phyloP scores from a whole-genome alignment of 2,797 vertebrate species.

The Scomberomorus guttatus region DNA sequence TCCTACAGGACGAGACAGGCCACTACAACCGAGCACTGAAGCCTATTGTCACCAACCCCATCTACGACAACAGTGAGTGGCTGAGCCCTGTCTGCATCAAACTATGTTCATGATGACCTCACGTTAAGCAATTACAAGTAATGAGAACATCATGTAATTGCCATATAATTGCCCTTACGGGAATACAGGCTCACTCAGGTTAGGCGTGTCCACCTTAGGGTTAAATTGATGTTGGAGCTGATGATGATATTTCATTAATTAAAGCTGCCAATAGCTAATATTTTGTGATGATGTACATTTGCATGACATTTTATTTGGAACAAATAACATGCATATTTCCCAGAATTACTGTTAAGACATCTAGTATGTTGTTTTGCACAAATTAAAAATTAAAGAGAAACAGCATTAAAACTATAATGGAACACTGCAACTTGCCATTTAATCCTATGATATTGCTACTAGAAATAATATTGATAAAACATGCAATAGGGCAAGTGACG shows the following conservation, averaged over 20 bases:
- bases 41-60: conserved; percentile 96
- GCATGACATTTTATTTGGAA: neutral
- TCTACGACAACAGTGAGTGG: conserved; percentile 92
- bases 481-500: conserved; percentile 8
- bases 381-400: neutral
- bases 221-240: neutral
- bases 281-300: neutral
- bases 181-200: neutral
- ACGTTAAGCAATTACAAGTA: neutral
- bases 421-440: no score
- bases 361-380: neutral
- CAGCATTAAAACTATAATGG: no score
- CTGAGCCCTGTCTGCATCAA: neutral
- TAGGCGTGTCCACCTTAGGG: conserved; percentile 11
- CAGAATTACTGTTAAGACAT: no score
- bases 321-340: neutral
- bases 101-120: neutral
- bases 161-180: neutral
- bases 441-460: no score
- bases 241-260: neutral
- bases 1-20: conserved; percentile 91
- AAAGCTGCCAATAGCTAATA: neutral
- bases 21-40: conserved; percentile 87
- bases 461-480: neutral
- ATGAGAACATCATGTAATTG: neutral